phyloP scores from a whole-genome alignment of 1,140 invertebrate genomes.

The Lordiphosa stackelbergi region DNA sequence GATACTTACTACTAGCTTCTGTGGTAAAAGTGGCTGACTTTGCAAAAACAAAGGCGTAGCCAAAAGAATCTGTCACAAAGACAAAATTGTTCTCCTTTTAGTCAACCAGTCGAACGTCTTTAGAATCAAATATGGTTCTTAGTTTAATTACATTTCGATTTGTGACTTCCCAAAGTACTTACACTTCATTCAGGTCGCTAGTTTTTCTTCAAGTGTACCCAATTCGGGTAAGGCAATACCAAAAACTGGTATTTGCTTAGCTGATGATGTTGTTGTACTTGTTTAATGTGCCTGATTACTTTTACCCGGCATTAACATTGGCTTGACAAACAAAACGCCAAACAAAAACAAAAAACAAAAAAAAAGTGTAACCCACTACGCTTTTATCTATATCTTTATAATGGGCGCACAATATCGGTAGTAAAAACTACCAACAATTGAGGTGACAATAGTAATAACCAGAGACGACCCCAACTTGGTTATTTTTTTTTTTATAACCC shows the following conservation, averaged over 20 bases:
- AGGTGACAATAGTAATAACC: slow-evolving; percentile 55
- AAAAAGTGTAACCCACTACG: slow-evolving; percentile 12
- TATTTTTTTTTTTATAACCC: slow-evolving; percentile 32
- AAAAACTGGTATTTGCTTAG: slow-evolving; percentile 44
- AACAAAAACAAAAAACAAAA: slow-evolving; percentile 39
- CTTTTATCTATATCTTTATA: slow-evolving; percentile 64
- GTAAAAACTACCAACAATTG: slow-evolving; percentile 60
- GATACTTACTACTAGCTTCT: too few species aligned
- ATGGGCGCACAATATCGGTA: slow-evolving; percentile 68
- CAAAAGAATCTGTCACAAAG: too few species aligned
- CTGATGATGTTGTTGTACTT: slow-evolving; percentile 35
- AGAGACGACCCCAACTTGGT: slow-evolving; percentile 5
- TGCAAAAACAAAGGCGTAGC: too few species aligned
- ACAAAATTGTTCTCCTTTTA: too few species aligned
- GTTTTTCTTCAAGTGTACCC: too few species aligned
- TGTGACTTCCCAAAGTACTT: too few species aligned
- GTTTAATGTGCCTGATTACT: slow-evolving; percentile 73
- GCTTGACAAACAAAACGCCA: slow-evolving; percentile 35
- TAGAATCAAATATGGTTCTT: too few species aligned
- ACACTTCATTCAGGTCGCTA: too few species aligned
- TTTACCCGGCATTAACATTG: slow-evolving; percentile 48
- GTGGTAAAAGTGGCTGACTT: too few species aligned
- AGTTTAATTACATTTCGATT: too few species aligned
- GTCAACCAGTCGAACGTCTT: too few species aligned
- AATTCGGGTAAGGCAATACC: too few species aligned